Evolutionary conservation across 2,797 vertebrate genomes (phyloP).

Genomic region (Sus cebifrons): DNA sequence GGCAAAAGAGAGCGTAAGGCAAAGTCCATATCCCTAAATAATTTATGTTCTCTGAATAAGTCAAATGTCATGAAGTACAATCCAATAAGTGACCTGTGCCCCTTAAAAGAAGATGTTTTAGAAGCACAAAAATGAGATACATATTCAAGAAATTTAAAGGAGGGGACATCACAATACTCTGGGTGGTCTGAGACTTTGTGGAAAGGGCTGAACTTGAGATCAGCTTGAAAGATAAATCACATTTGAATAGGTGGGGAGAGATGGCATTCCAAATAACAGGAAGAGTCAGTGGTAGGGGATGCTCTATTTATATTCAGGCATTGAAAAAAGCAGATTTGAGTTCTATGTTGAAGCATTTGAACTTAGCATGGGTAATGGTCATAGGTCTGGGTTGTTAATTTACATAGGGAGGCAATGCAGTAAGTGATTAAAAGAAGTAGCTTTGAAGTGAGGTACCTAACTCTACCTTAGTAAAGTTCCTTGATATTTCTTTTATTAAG

Average conservation of each 20-base stretch:
- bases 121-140: neutral
- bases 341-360: neutral
- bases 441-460: neutral
- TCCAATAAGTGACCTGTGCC: neutral
- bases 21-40: slow-evolving; percentile 16
- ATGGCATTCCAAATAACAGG: neutral
- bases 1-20: neutral
- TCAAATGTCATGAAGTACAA: neutral
- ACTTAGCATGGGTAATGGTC: neutral
- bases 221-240: neutral
- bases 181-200: neutral
- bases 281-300: neutral
- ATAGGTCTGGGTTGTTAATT: neutral
- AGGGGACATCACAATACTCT: neutral
- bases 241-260: neutral
- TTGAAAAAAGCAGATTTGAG: neutral
- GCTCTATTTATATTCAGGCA: neutral
- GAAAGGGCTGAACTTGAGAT: neutral
- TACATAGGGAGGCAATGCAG: neutral
- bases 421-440: neutral
- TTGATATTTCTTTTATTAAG: neutral
- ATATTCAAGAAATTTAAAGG: neutral
- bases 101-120: neutral
- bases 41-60: neutral
- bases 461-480: neutral